phyloP scores from a whole-genome alignment of 2,888 invertebrate genomes.

The Willowsia nigromaculata region DNA sequence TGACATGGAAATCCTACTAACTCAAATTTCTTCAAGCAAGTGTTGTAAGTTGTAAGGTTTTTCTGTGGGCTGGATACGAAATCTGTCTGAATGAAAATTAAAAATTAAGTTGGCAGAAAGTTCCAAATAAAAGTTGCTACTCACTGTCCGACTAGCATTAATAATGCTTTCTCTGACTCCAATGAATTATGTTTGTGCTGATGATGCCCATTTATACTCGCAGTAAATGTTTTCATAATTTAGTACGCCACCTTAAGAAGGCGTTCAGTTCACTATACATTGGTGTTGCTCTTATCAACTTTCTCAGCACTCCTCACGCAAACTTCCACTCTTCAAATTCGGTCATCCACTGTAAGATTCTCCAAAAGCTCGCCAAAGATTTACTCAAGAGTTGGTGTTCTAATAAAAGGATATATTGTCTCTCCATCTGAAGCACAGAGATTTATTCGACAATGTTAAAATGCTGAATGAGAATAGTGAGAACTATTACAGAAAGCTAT shows the following conservation, averaged over 20 bases:
- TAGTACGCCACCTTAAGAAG: neutral
- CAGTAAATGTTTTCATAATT: neutral
- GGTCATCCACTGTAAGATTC: neutral
- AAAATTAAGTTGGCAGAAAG: neutral
- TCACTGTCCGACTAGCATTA: neutral
- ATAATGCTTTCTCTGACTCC: neutral
- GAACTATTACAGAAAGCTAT: neutral
- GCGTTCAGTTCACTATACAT: neutral
- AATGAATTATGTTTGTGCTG: neutral
- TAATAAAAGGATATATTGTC: no score
- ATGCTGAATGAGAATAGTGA: neutral
- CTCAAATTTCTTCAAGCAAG: neutral
- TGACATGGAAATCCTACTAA: neutral
- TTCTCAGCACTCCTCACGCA: neutral
- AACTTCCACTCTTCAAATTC: neutral
- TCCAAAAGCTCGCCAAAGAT: neutral
- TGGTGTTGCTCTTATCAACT: neutral
- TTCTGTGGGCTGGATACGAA: neutral
- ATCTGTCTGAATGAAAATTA: neutral
- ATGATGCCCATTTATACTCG: neutral
- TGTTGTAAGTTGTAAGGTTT: neutral
- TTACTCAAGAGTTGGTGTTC: neutral
- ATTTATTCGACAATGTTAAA: neutral
- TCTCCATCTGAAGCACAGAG: neutral
- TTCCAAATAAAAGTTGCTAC: neutral